These are phyloP conservation scores for Panopea generosa DNA, from an alignment of 2,888 invertebrate genomes.

Conservation along the genomic window DNA sequence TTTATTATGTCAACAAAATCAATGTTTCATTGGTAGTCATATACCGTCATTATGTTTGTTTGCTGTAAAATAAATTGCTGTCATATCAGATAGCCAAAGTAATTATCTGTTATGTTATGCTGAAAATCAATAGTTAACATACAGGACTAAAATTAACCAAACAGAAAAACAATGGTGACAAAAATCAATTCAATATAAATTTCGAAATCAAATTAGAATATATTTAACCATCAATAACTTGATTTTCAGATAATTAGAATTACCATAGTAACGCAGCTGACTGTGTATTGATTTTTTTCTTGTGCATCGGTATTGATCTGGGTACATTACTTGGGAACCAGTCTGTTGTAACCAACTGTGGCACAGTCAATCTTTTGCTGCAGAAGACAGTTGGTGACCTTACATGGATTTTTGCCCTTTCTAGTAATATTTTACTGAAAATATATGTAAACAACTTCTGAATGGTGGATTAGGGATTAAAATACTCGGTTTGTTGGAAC, in stretches of 20 bases:
- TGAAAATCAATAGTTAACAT: too few species aligned
- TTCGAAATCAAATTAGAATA: too few species aligned
- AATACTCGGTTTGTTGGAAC: neutral
- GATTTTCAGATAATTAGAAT: slow-evolving; percentile 34
- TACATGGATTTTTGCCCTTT: slow-evolving; percentile 44
- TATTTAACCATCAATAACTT: neutral
- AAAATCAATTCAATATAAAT: too few species aligned
- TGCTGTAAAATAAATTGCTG: too few species aligned
- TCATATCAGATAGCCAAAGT: too few species aligned
- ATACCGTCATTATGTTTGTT: too few species aligned
- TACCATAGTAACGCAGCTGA: slow-evolving; percentile 48
- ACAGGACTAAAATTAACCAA: too few species aligned
- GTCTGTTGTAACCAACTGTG: slow-evolving; percentile 61
- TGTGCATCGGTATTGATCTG: slow-evolving; percentile 56
- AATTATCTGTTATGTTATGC: too few species aligned
- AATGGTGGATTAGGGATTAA: slow-evolving; percentile 43
- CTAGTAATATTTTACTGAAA: slow-evolving; percentile 10
- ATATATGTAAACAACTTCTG: slow-evolving; percentile 2
- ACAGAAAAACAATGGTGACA: too few species aligned
- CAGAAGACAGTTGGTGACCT: slow-evolving; percentile 50
- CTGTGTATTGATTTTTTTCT: slow-evolving; percentile 60
- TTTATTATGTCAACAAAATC: too few species aligned
- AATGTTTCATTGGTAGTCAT: too few species aligned
- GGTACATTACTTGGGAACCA: slow-evolving; percentile 42
- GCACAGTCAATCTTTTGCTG: slow-evolving; percentile 53